phyloP scores from a whole-genome alignment of 2,797 vertebrate genomes.

The Peromyscus eremicus region DNA sequence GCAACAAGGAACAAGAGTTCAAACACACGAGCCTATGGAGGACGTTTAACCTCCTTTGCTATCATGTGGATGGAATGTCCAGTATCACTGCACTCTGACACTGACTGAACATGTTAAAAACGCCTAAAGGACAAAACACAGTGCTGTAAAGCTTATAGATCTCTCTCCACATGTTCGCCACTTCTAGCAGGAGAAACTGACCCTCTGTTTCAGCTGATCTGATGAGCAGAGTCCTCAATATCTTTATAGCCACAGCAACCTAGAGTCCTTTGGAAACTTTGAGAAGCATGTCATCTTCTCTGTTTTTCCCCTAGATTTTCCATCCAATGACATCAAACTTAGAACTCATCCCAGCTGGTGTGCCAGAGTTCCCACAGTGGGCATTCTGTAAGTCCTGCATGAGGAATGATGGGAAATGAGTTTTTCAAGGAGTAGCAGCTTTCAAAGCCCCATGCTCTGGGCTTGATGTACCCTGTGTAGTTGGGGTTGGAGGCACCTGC shows the following conservation, averaged over 20 bases:
- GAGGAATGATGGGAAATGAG: not conserved
- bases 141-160: not conserved
- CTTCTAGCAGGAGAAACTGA: not conserved
- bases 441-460: not conserved
- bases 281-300: not conserved
- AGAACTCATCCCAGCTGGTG: not conserved
- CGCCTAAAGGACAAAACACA: conserved; percentile 3
- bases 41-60: not conserved
- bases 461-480: conserved; percentile 29
- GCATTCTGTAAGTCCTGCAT: not conserved
- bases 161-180: not conserved
- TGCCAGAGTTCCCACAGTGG: rapidly evolving
- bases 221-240: not conserved
- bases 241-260: not conserved
- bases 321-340: not conserved
- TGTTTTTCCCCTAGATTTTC: not conserved
- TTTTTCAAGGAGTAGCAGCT: not conserved
- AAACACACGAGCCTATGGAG: not conserved
- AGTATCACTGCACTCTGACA: not conserved
- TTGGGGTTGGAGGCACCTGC: conserved; percentile 49
- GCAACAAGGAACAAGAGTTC: not conserved
- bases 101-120: not conserved
- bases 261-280: conserved; percentile 30
- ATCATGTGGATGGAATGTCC: not conserved
- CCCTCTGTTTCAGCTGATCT: not conserved